Evolutionary conservation across 2,113 vertebrate genomes (phyloP).

Genomic region (Polypterus bichir): DNA sequence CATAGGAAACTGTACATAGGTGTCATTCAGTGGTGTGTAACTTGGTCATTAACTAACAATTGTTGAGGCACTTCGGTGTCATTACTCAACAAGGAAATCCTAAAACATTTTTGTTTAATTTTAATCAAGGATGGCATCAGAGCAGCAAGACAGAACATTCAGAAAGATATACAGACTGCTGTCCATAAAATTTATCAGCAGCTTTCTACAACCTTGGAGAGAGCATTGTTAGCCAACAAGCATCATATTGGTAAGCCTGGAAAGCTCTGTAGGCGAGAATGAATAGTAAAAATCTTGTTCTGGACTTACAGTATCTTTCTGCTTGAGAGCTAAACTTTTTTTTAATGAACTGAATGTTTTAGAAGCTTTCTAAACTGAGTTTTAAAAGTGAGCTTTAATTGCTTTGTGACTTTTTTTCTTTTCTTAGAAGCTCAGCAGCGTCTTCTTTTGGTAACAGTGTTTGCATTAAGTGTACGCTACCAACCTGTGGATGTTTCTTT

Average conservation of each 20-base stretch:
- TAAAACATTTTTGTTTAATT: background rate
- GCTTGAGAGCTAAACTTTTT: background rate
- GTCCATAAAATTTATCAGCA: constrained; percentile 98
- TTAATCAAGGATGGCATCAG: constrained; percentile 77
- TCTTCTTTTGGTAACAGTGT: constrained; percentile 89
- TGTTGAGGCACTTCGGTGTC: too few species aligned
- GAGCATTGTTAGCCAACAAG: constrained; percentile 85
- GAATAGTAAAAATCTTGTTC: background rate
- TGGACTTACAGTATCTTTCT: background rate
- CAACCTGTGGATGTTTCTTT: constrained; percentile 91
- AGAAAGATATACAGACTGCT: constrained; percentile 85
- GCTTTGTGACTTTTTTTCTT: constrained; percentile 8
- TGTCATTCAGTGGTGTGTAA: too few species aligned
- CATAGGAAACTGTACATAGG: too few species aligned
- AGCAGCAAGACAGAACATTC: constrained; percentile 81
- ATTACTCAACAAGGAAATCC: constrained; percentile 20
- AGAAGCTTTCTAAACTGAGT: background rate
- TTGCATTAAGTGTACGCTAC: constrained; percentile 89
- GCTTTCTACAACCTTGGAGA: constrained; percentile 78
- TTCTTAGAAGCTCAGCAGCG: constrained; percentile 85
- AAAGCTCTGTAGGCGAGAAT: background rate
- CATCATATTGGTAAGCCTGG: constrained; percentile 77
- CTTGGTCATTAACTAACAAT: too few species aligned
- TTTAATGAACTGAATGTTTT: background rate
- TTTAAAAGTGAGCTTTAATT: background rate